Conservation (phyloP, 2,797 vertebrate species). For the Scleropages formosus region DNA sequence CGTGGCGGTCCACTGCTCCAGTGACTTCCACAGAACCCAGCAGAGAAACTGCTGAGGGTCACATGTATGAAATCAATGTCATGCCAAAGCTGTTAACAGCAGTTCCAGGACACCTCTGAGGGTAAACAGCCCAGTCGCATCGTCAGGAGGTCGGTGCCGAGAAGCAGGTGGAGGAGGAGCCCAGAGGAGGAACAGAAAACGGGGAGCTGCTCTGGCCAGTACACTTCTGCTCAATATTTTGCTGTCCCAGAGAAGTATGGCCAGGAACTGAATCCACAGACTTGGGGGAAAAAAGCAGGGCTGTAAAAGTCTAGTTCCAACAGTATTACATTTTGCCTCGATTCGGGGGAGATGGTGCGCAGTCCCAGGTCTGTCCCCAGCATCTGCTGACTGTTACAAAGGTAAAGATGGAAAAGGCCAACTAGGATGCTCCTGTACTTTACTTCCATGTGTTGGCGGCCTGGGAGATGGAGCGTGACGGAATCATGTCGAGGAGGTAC, state of each 20-base stretch:
- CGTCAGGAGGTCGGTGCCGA: constrained; percentile 31
- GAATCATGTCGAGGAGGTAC: constrained; percentile 97
- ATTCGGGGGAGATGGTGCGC: constrained; percentile 46
- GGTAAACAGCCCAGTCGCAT: constrained; percentile 23
- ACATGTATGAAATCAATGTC: constrained; percentile 7
- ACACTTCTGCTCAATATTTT: background rate
- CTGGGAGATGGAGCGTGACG: constrained; percentile 90
- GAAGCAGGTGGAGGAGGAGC: constrained; percentile 27
- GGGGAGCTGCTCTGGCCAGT: constrained; percentile 35
- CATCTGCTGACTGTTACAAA: constrained; percentile 46
- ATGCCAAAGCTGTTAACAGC: too few species aligned
- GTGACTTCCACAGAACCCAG: constrained; percentile 64
- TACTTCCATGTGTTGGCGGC: constrained; percentile 93
- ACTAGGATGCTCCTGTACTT: constrained; percentile 42
- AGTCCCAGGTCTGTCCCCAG: constrained; percentile 55
- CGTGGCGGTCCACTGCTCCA: constrained; percentile 42
- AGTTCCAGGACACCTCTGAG: constrained; percentile 26
- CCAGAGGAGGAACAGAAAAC: constrained; percentile 40
- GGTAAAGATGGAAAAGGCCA: constrained; percentile 18
- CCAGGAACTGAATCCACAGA: constrained; percentile 10
- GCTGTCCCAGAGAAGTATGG: background rate
- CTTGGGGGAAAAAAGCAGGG: background rate
- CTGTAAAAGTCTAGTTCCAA: background rate
- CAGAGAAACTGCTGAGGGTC: background rate
- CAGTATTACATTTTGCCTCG: constrained; percentile 34